Conservation (phyloP, 1,140 invertebrate species). For the Eupeodes corollae region DNA sequence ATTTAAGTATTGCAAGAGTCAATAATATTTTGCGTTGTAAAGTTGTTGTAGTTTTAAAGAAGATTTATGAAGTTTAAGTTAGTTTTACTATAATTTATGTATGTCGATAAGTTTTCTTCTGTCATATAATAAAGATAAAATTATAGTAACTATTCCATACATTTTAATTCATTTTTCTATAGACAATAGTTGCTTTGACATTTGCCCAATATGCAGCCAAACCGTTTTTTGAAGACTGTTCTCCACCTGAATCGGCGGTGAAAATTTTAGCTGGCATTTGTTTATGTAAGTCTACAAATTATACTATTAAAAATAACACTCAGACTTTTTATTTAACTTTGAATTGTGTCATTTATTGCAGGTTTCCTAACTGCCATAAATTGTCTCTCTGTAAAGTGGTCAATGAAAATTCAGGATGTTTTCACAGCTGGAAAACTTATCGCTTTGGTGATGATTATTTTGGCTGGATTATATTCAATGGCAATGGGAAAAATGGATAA, state of each 20-base stretch:
- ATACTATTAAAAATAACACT: background rate
- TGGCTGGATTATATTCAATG: conserved; percentile 65
- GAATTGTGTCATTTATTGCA: conserved; percentile 36
- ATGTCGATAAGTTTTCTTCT: too few species aligned
- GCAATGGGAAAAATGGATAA: conserved; percentile 55
- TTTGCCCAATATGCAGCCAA: conserved; percentile 70
- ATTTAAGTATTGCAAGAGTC: too few species aligned
- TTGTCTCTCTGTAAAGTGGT: conserved; percentile 75
- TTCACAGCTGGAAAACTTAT: conserved; percentile 82
- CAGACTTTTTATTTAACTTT: background rate
- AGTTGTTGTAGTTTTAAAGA: too few species aligned
- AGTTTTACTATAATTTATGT: too few species aligned
- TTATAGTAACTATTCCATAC: too few species aligned
- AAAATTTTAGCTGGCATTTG: conserved; percentile 61
- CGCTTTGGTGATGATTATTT: conserved; percentile 70
- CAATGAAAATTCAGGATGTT: conserved; percentile 80
- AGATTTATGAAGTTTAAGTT: too few species aligned
- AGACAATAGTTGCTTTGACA: conserved; percentile 73
- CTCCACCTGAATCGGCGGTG: conserved; percentile 51
- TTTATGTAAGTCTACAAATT: conserved; percentile 52
- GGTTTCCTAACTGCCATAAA: conserved; percentile 81
- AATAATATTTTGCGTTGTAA: too few species aligned
- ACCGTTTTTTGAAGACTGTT: conserved; percentile 68
- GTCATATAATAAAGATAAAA: too few species aligned
- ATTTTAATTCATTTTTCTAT: too few species aligned